Base-by-base conservation (phyloP, 2,113 vertebrate species). In the Asarcornis scutulata region DNA sequence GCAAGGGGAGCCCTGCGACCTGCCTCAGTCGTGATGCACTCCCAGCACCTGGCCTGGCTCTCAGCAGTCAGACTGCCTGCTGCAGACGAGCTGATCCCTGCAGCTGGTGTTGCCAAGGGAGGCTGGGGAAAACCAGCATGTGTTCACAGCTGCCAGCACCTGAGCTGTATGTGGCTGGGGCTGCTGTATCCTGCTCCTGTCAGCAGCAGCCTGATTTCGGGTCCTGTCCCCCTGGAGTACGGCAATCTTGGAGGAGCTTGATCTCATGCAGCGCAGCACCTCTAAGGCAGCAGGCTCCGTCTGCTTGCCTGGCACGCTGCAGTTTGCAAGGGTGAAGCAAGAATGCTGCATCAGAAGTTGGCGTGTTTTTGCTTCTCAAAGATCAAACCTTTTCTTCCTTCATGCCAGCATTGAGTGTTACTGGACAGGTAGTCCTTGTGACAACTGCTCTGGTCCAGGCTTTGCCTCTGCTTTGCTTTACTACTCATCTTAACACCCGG, bases 111-210 rank as follows among this genome's bases (percentile, higher is more conserved):
- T 26, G 38, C 44, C 15, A 13, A 81, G n/a, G 17, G 17, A 82
- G 36, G 13, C 3, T 50, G 32, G 62, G 34, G 31, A 67, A 67
- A 88, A 64, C 1, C 67, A 79, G 71, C 18, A 2, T 0, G 0
- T 40, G 23, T 13, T 59, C 52, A 34, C 34, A 26, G 0, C 5
- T 11, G 38, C 8, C 3, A 25, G 44, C 17, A 0, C 2, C n/a
- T 40, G 50, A 60, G 50, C 40, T 44, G 25, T 9, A 13, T 16
- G 27, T 2, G 59, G 63, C 59, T 53, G 55, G 44, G 59, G 56
- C 23, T 29, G n/a, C 59, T 40, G 6, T 17, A 8, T 64, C n/a
- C 36, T 32, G 34, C 38, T 52, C 66, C 31, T 74, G 50, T 11
- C 40, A 73, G 14, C 16, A 27, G 29, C 50, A 56, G 55, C 59